Evolutionary conservation across 1,140 invertebrate species (phyloP).

Genomic region (Probaryconus sp.): DNA sequence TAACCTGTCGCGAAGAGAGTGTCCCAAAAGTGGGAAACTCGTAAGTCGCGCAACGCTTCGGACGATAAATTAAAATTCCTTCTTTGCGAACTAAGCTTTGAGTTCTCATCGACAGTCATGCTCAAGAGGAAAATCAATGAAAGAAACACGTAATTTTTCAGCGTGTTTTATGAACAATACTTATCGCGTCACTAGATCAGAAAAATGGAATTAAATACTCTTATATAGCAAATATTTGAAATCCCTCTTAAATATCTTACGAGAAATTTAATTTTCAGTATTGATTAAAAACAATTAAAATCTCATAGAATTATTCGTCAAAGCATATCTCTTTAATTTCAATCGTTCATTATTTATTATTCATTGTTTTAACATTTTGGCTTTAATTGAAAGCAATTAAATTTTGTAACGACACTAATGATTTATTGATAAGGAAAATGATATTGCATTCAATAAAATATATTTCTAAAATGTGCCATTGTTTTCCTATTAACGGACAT

Average conservation of each 20-base stretch:
- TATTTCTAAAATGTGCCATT: conserved; percentile 9
- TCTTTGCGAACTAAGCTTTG: conserved; percentile 36
- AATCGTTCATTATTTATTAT: too few relatives aligned
- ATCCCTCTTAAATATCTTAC: too few relatives aligned
- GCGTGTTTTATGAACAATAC: conserved; percentile 27
- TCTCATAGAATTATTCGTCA: too few relatives aligned
- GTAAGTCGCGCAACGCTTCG: conserved; percentile 45
- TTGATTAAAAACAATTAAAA: too few relatives aligned
- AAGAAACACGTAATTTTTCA: conserved; percentile 40
- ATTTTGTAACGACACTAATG: too few relatives aligned
- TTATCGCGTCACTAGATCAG: conserved; percentile 40
- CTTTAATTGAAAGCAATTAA: too few relatives aligned
- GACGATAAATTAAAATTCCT: conserved; percentile 60
- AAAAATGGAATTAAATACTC: conserved; percentile 49
- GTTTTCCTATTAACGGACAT: conserved; percentile 30
- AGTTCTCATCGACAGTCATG: conserved; percentile 46
- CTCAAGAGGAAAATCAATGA: conserved; percentile 50
- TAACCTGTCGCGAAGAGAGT: conserved; percentile 48
- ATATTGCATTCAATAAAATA: conserved; percentile 4
- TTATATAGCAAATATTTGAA: conserved; percentile 20
- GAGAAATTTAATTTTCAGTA: too few relatives aligned
- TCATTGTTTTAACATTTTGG: too few relatives aligned
- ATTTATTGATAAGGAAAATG: too few relatives aligned
- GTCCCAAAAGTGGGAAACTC: conserved; percentile 51
- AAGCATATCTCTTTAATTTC: too few relatives aligned